Evolutionary conservation across 2,797 vertebrate genomes (phyloP).

Genomic region (Pipistrellus pipistrellus): DNA sequence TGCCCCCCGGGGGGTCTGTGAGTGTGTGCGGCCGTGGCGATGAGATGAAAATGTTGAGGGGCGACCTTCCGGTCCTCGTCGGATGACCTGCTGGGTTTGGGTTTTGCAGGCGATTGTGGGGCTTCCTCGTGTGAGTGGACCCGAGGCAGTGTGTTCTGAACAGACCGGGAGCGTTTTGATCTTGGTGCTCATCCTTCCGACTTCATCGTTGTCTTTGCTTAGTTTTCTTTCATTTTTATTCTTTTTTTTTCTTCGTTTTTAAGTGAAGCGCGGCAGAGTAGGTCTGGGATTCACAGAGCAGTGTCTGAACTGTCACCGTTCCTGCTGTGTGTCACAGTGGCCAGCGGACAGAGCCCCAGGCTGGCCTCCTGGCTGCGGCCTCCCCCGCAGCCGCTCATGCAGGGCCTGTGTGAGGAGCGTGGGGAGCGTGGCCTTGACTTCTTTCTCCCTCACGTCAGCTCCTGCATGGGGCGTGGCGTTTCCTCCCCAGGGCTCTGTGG

Average conservation of each 20-base stretch:
- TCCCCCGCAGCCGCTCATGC: background rate
- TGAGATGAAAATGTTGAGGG: background rate
- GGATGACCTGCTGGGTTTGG: background rate
- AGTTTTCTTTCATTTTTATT: background rate
- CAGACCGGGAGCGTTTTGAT: background rate
- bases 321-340: background rate
- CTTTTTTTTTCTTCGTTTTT: background rate
- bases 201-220: conserved; percentile 9
- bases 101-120: background rate
- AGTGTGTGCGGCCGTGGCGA: background rate
- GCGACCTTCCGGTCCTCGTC: background rate
- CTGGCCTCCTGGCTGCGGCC: background rate
- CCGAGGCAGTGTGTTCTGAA: conserved; percentile 22
- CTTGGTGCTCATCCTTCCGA: background rate
- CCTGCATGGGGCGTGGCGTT: background rate
- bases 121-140: background rate
- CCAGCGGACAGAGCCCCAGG: background rate
- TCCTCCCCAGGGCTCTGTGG: background rate
- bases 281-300: background rate
- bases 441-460: background rate
- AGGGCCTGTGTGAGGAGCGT: background rate
- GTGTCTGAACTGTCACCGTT: background rate
- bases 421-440: background rate
- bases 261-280: background rate
- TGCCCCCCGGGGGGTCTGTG: background rate